phyloP scores from a whole-genome alignment of 1,140 invertebrate genomes.

The Centruroides vittatus region DNA sequence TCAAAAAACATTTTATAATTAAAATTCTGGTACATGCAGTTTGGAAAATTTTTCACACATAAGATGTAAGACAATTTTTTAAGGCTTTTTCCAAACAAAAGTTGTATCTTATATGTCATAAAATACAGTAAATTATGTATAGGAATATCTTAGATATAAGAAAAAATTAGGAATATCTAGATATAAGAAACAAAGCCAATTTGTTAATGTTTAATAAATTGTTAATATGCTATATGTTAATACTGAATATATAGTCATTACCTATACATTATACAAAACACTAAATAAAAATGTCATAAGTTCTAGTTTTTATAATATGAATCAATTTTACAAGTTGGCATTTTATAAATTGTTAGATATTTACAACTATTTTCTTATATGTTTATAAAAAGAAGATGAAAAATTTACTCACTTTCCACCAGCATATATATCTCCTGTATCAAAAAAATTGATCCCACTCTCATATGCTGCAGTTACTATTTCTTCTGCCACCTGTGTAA shows the following conservation, averaged over 20 bases:
- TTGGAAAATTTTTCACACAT: too few species aligned
- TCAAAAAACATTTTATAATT: too few species aligned
- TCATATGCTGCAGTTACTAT: constrained; percentile 86
- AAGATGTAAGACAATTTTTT: too few species aligned
- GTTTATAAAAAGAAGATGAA: not conserved
- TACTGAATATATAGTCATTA: too few species aligned
- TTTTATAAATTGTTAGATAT: not conserved
- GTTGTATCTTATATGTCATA: not conserved
- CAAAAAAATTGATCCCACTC: constrained; percentile 90
- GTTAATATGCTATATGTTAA: too few species aligned
- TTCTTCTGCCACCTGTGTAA: constrained; percentile 53
- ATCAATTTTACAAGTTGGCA: not conserved
- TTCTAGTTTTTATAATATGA: not conserved
- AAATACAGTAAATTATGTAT: not conserved
- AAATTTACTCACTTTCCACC: constrained; percentile 40
- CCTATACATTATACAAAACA: too few species aligned
- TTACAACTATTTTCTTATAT: not conserved
- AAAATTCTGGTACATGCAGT: too few species aligned
- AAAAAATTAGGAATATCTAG: too few species aligned
- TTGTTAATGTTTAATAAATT: too few species aligned
- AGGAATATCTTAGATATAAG: too few species aligned
- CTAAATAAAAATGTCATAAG: too few species aligned
- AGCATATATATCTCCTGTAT: constrained; percentile 87
- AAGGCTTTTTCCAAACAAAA: not conserved
- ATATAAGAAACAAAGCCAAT: too few species aligned